Base-by-base conservation (phyloP, 2,888 invertebrate genomes). In the Coenonympha glycerion region DNA sequence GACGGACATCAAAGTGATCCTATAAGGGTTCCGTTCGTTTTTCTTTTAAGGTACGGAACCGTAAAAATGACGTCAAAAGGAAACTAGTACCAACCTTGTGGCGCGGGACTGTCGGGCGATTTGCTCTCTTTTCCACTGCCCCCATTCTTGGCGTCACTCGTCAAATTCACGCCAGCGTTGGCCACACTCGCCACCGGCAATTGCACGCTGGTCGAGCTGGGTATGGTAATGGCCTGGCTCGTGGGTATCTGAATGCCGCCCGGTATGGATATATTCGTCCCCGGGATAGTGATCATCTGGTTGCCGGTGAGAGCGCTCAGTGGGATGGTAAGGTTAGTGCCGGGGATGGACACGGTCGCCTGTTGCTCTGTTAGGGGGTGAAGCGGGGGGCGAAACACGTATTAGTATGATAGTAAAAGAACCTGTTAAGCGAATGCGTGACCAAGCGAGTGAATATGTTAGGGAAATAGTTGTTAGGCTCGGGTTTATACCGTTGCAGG, bases 261-360 rank as follows among this genome's bases (percentile, higher is more conserved):
- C 51, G 64, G 58, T 60, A 89, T 79, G 60, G 87, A 74, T 52
- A 90, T 77, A 62, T 89, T 90, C 13, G 89, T 82, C 33, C 89
- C 88, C 46, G 90, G 89, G 64, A 90, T 88, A 52, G 90, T 79
- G 66, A 90, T 79, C 56, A 79, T 76, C 64, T 89, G 89, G 62
- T 73, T 76, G 55, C 79, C 78, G 62, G 80, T 72, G 68, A 87
- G 68, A 60, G 86, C 84, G 70, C 79, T 80, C 66, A 88, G 64
- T 47, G 91, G 91, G 62, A 91, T 89, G 68, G 88, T 82, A 62
- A 91, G 83, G 77, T 91, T 91, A 66, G 90, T 90, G 69, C 90
- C 91, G 50, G 90, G 90, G 63, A 91, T 90, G 46, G 88, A 88
- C 63, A 91, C 77, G 56, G 89, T 83, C 59, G 90, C 84, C 72